Evolutionary conservation across 2,888 invertebrate species (phyloP), one percentile per base, ranked within the genome.

Genomic region (Caenorhabditis sp.): DNA sequence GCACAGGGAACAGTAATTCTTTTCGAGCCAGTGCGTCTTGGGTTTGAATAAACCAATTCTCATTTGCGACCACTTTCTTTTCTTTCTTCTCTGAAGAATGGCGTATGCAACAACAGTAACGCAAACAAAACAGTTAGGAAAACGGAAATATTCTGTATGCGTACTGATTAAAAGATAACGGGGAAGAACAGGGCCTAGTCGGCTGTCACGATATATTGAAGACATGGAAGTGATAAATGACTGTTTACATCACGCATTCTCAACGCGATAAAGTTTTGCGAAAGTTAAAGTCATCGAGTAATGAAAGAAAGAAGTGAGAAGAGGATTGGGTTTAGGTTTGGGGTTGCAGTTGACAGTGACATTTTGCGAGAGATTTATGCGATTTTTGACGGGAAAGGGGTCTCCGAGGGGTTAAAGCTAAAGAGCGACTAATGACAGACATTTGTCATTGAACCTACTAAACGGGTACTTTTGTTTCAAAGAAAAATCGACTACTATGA

Each of bases 81-180:
- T n/a, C n/a, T n/a, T n/a, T n/a, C n/a, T n/a, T n/a, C n/a, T n/a
- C n/a, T n/a, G 9, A 35, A 35, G 35, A 9, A 35, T 7, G 9
- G 11, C 11, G 13, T 35, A 13, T 9, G 9, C 5, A 5, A 30
- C 30, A 53, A 37, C 17, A 68, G 59, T 68, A 68, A 59, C n/a
- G n/a, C 37, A 68, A 68, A 52, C 43, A 56, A 68, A 68, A 68
- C 27, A 58, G 37, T 58, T 58, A 55, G 55, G 50, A 50, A 70
- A 53, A 70, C 52, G 46, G 37, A 30, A 56, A 56, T 32, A 46
- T n/a, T 7, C 5, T 30, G 9, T 30, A 30, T 30, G 30, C 9
- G 35, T 68, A 59, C 70, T 52, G 70, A 70, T 70, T 58, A 59
- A 70, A 53, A 41, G 70, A 70, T 59, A 70, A 70, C 35, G 5